Evolutionary conservation across 2,113 vertebrate species (phyloP), one percentile per base, ranked within the genome.

Genomic region (Tetrao urogallus): DNA sequence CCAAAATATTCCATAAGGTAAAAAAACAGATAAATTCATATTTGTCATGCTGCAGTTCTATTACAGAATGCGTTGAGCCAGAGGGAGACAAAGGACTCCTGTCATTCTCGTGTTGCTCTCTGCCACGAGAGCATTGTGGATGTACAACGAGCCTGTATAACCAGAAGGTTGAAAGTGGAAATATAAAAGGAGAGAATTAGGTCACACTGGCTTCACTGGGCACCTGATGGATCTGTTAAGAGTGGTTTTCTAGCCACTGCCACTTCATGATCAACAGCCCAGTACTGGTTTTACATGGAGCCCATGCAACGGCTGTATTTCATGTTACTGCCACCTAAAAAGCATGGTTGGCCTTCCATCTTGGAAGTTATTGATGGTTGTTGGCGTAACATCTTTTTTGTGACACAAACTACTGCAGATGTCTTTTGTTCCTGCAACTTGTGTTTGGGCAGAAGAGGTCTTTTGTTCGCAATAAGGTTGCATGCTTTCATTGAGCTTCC

Each of bases 121-220:
- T 52, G 45, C 45, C 40, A 28, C 0, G 0, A 32, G 27, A 60
- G 52, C 11, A 6, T 12, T 73, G 54, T 70, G 58, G 45, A 13
- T 4, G 0, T 18, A 3, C 1, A 2, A 19, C 0, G 0, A 82
- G 56, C 7, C 17, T 77, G 28, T 17, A 15, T 24, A 58, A n/a
- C 8, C 11, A 58, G 38, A 60, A 83, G 32, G 34, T 67, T 42
- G 47, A 27, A 88, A 89, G 6, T 30, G 17, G 50, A 38, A 42
- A 42, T 24, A 8, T 11, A 10, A 43, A 52, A 54, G 74, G 32
- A 71, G 38, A 1, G 2, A 34, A 82, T 17, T 4, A 1, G 1
- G 3, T 19, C 45, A 19, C 0, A 0, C 42, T 38, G 56, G 13
- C 28, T 64, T 77, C 56, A 6, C 13, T 61, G 65, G 34, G 52